A percentile compares a stretch with the other conserved stretches of the same genome.
phyloP scores from a whole-genome alignment of 2,113 vertebrate species.

The Chloroceryle aenea region DNA sequence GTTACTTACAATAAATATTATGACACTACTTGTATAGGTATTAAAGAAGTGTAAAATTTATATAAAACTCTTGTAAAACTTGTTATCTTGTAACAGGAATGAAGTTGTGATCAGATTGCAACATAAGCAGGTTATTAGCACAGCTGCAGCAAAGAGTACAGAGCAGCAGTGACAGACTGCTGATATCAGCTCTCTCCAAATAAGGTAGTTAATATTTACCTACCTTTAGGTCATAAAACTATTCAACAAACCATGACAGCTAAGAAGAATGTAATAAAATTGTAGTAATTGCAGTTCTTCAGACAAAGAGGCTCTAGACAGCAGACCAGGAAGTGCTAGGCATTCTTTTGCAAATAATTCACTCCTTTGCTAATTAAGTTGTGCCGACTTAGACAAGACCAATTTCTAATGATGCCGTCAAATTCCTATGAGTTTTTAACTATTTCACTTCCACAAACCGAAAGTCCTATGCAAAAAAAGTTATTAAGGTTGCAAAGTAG shows the following conservation, averaged over 20 bases:
- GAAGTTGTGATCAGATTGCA: background rate
- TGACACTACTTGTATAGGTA: background rate
- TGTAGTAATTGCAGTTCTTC: background rate
- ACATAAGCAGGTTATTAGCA: background rate
- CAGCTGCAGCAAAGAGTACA: background rate
- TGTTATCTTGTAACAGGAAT: background rate
- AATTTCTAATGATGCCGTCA: background rate
- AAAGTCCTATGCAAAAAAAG: background rate
- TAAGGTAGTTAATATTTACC: background rate
- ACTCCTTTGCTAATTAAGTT: background rate
- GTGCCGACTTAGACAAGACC: background rate
- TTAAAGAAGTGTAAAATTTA: background rate
- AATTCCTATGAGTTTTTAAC: background rate
- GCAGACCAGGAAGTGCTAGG: background rate
- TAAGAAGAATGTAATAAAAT: background rate
- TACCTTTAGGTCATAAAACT: background rate
- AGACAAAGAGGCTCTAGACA: background rate
- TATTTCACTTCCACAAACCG: background rate
- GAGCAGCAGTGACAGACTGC: background rate
- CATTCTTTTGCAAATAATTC: background rate
- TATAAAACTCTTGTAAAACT: background rate
- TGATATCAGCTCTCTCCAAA: background rate
- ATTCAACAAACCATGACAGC: background rate
- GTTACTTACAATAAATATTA: background rate
- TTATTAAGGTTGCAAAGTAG: background rate